Percentiles rank a stretch among this genome's conserved stretches.
These are phyloP conservation scores for Propithecus deckenii DNA, from an alignment of 2,797 vertebrate genomes.

Conservation along the genomic window DNA sequence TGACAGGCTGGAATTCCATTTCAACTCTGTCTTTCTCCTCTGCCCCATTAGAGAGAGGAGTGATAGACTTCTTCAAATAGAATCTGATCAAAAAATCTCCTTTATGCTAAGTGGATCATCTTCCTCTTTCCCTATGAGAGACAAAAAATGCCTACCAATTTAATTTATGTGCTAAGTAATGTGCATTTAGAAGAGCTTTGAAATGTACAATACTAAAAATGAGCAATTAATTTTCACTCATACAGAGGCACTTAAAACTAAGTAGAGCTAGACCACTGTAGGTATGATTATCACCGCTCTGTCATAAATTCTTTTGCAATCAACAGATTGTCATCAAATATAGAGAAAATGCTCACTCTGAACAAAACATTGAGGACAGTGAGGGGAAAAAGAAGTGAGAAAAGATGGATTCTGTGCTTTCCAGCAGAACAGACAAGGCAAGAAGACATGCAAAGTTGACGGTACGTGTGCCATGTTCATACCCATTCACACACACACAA, in stretches of 20 bases:
- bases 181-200: conserved; percentile 35
- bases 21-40: background rate
- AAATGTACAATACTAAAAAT: conserved; percentile 58
- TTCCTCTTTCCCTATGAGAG: conserved; percentile 10
- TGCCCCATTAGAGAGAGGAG: background rate
- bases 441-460: background rate
- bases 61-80: background rate
- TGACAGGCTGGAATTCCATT: background rate
- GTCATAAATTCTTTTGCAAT: conserved; percentile 48
- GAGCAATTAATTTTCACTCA: conserved; percentile 64
- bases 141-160: background rate
- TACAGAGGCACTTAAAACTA: conserved; percentile 59
- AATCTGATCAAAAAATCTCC: background rate
- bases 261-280: conserved; percentile 34
- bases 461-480: background rate
- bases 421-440: background rate
- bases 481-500: background rate
- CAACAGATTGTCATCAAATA: background rate
- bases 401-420: background rate
- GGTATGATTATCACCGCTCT: conserved; percentile 38
- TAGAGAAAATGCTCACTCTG: conserved; percentile 3
- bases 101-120: background rate
- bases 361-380: background rate
- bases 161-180: conserved; percentile 43
- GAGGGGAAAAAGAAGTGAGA: no score